Conservation (phyloP, 2,113 vertebrate species). For the Delphinapterus leucas region DNA sequence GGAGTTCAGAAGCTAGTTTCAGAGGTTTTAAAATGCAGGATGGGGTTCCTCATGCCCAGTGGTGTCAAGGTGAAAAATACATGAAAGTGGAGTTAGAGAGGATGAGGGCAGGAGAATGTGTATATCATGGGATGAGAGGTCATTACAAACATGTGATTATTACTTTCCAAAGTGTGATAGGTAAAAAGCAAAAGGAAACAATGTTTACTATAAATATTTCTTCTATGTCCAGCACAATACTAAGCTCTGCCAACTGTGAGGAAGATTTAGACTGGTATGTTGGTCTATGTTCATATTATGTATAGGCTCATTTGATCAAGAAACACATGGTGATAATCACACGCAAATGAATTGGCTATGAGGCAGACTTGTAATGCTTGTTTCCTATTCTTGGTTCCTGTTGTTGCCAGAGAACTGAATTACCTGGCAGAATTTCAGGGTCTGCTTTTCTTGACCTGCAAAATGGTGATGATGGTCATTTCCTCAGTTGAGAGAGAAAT, state of each 20-base stretch:
- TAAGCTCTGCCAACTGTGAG: background rate
- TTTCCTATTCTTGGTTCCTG: background rate
- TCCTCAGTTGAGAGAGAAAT: background rate
- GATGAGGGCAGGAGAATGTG: rapidly evolving
- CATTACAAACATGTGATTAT: background rate
- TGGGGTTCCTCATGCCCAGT: background rate
- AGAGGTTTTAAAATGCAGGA: background rate
- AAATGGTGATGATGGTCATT: background rate
- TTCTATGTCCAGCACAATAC: background rate
- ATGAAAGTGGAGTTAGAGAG: background rate
- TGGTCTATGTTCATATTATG: background rate
- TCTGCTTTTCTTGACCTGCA: constrained; percentile 12
- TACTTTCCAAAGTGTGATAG: background rate
- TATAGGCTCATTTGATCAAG: background rate
- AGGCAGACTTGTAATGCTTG: background rate
- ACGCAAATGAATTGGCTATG: background rate
- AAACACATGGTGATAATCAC: background rate
- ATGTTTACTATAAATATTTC: background rate
- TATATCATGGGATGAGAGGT: background rate
- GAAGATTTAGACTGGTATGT: background rate
- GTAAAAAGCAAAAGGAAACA: background rate
- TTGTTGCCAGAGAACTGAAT: constrained; percentile 20
- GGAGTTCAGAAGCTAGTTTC: background rate
- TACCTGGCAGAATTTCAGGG: background rate
- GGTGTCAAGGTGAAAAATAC: background rate